Evolutionary conservation across 2,113 vertebrate species (phyloP).

Genomic region (Neopipo cinnamomea): DNA sequence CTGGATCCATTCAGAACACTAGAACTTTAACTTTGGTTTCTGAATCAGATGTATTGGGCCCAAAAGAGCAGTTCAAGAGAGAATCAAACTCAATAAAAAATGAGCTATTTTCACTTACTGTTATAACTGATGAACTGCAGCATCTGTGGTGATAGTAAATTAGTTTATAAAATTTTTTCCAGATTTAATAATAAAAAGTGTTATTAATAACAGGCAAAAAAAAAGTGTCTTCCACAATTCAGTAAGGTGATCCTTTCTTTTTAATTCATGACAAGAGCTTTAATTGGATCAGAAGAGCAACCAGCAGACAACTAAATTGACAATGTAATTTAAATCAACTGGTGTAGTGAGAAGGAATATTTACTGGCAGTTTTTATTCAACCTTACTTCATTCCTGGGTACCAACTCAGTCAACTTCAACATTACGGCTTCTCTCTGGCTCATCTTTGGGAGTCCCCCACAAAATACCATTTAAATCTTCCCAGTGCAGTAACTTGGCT

Average conservation of each 20-base stretch:
- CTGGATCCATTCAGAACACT: neutral
- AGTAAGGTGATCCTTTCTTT: neutral
- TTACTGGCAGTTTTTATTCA: neutral
- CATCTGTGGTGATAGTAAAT: neutral
- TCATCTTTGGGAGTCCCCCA: neutral
- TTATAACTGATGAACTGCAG: neutral
- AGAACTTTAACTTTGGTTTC: neutral
- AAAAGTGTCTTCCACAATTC: neutral
- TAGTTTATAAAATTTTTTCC: neutral
- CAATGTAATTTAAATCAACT: neutral
- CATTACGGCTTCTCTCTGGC: neutral
- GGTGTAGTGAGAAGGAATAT: neutral
- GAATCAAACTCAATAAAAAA: neutral
- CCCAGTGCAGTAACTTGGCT: neutral
- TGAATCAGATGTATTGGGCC: neutral
- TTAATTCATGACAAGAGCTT: conserved; percentile 3
- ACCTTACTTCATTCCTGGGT: neutral
- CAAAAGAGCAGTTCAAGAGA: neutral
- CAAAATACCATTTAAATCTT: neutral
- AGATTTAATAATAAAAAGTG: neutral
- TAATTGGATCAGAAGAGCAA: neutral
- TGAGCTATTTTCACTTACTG: neutral
- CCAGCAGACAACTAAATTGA: conserved; percentile 23
- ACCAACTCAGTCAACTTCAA: neutral
- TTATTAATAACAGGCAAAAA: conserved; percentile 12